phyloP scores from a whole-genome alignment of 92 coral and sea anemone genomes.

The Pocillopora meandrina region DNA sequence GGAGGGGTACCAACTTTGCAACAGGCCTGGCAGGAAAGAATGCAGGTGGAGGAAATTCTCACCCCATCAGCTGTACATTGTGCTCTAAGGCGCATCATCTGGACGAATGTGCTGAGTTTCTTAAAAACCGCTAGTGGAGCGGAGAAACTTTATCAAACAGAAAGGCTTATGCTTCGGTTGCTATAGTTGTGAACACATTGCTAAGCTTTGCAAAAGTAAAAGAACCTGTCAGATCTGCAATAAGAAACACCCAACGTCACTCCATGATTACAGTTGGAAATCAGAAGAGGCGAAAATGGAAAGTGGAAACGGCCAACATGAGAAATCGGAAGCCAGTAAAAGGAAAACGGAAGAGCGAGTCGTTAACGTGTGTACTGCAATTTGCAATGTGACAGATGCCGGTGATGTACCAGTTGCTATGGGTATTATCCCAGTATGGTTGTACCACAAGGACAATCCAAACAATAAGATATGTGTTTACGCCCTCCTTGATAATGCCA shows the following conservation, averaged over 20 bases:
- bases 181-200: slow-evolving; percentile 52
- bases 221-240: slow-evolving; percentile 22
- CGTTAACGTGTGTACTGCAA: too few species aligned
- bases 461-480: slow-evolving; percentile 39
- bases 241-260: too few species aligned
- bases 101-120: too few species aligned
- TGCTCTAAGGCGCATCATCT: not conserved
- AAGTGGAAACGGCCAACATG: too few species aligned
- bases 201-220: slow-evolving; percentile 50
- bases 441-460: slow-evolving; percentile 58
- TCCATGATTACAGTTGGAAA: too few species aligned
- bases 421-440: too few species aligned
- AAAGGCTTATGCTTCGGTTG: slow-evolving; percentile 67
- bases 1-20: not conserved
- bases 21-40: not conserved
- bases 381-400: too few species aligned
- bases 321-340: too few species aligned
- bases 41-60: too few species aligned
- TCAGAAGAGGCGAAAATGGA: too few species aligned
- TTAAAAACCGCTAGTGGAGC: not conserved
- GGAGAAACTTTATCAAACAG: slow-evolving; percentile 51
- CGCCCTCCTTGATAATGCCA: slow-evolving; percentile 65
- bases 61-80: slow-evolving; percentile 3
- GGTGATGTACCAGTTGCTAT: too few species aligned
- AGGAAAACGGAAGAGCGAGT: too few species aligned